A percentile compares a stretch with the other conserved stretches of the same genome.
These are phyloP conservation scores for Lagorchestes hirsutus DNA, from an alignment of 2,797 vertebrate species.

Conservation along the genomic window DNA sequence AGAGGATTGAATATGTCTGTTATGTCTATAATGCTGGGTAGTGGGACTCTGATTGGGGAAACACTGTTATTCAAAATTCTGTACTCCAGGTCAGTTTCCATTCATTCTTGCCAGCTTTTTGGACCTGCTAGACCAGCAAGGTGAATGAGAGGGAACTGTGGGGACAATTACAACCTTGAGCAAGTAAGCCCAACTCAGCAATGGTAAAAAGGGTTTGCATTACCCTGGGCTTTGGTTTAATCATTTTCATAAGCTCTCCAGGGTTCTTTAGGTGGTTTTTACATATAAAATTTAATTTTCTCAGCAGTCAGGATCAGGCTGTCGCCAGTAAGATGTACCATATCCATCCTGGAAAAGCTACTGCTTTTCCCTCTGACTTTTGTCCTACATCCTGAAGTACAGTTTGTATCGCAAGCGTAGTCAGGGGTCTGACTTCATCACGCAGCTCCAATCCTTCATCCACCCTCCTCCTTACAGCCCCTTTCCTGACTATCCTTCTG, in stretches of 20 bases:
- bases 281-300: not conserved
- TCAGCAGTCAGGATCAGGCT: not conserved
- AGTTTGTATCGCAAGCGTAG: not conserved
- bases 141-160: not conserved
- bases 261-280: not conserved
- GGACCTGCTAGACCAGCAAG: not conserved
- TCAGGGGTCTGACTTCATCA: not conserved
- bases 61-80: not conserved
- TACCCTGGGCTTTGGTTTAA: not conserved
- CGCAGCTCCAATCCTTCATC: not conserved
- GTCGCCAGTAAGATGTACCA: not conserved
- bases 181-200: not conserved
- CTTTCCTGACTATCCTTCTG: not conserved
- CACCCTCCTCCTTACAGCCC: not conserved
- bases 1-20: not conserved
- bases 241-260: not conserved
- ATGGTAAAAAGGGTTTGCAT: not conserved
- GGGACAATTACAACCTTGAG: not conserved
- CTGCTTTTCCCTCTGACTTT: not conserved
- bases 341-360: not conserved
- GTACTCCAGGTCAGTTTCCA: not conserved
- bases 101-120: not conserved
- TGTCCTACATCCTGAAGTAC: not conserved
- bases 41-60: not conserved
- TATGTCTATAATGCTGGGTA: not conserved